These are phyloP conservation scores for Moxostoma hubbsi DNA, from an alignment of 2,797 vertebrate genomes.

Conservation along the genomic window DNA sequence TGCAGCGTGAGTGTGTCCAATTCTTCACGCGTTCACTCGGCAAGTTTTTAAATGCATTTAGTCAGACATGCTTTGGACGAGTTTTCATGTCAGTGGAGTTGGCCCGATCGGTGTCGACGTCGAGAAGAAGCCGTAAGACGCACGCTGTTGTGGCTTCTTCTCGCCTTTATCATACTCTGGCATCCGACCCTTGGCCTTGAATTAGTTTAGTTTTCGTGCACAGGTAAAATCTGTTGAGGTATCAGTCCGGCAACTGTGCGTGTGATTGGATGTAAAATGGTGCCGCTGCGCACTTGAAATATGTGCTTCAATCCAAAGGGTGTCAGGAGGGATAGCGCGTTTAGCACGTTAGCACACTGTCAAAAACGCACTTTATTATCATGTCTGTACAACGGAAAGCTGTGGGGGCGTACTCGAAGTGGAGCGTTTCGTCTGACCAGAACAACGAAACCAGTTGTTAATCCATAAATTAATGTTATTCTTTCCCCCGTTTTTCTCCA, in stretches of 20 bases:
- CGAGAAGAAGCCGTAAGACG: background rate
- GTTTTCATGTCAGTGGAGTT: background rate
- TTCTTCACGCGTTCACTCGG: background rate
- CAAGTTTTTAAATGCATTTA: background rate
- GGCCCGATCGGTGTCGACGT: background rate
- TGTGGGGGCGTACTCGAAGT: too few species aligned
- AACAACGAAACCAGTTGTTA: background rate
- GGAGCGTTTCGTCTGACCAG: background rate
- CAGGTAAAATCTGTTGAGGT: background rate
- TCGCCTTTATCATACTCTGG: background rate
- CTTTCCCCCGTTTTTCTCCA: background rate
- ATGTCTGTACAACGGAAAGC: background rate
- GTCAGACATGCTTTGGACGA: background rate
- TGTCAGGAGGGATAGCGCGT: background rate
- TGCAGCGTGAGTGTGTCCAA: background rate
- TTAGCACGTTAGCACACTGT: constrained; percentile 32
- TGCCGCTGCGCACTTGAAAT: background rate
- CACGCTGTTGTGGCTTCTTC: constrained; percentile 6
- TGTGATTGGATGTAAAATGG: constrained; percentile 11
- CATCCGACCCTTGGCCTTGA: background rate
- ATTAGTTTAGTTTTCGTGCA: background rate
- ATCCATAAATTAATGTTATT: background rate
- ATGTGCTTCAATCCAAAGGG: constrained; percentile 19
- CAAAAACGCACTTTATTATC: background rate
- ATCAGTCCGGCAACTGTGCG: background rate